phyloP scores from a whole-genome alignment of 2,888 invertebrate genomes.

The Salticus scenicus region DNA sequence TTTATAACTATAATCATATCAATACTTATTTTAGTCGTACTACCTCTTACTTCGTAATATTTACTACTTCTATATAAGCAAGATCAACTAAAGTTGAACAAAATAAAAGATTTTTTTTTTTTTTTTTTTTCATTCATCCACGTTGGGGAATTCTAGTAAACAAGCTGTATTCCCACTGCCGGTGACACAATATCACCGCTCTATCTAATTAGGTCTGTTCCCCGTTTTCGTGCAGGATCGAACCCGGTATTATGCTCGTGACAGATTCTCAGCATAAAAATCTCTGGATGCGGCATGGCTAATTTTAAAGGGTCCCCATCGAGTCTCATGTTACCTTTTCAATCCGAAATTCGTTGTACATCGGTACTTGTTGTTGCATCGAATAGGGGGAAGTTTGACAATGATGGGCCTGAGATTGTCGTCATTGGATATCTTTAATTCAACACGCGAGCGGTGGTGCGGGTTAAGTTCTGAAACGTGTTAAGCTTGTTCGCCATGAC shows the following conservation, averaged over 20 bases:
- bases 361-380: background rate
- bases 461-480: background rate
- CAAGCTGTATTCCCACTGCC: background rate
- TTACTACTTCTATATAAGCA: too few relatives aligned
- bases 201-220: constrained; percentile 29
- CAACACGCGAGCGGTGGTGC: background rate
- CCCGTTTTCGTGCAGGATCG: background rate
- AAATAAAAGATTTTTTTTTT: too few relatives aligned
- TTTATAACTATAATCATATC: too few relatives aligned
- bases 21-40: too few relatives aligned
- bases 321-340: constrained; percentile 17
- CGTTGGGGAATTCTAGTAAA: too few relatives aligned
- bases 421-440: background rate
- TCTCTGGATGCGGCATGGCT: constrained; percentile 28
- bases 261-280: constrained; percentile 2
- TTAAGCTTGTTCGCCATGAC: background rate
- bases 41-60: too few relatives aligned
- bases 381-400: background rate
- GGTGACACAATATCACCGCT: background rate
- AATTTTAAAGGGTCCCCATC: constrained; percentile 37
- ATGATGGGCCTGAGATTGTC: background rate
- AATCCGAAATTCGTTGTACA: background rate
- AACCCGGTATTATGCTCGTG: constrained; percentile 18
- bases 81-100: too few relatives aligned
- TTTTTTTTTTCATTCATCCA: too few relatives aligned